Percentiles rank a stretch among this genome's conserved stretches.
phyloP scores from a whole-genome alignment of 2,888 invertebrate genomes.

The Argynnis bischoffii region DNA sequence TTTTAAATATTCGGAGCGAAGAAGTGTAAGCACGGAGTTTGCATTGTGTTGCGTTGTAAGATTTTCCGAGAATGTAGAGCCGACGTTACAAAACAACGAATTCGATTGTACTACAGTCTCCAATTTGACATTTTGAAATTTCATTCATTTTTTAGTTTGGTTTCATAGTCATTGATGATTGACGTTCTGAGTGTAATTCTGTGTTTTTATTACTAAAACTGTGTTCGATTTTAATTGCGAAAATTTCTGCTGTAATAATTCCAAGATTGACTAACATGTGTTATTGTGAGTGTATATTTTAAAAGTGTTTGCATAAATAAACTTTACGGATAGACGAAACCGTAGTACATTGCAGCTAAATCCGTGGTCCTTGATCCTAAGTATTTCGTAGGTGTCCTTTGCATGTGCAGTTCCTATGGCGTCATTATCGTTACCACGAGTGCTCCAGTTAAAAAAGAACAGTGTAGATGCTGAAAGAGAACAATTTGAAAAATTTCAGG shows the following conservation, averaged over 20 bases:
- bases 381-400: constrained; percentile 54
- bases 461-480: constrained; percentile 90
- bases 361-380: constrained; percentile 34
- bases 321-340: not conserved
- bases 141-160: constrained; percentile 17
- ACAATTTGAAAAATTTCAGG: constrained; percentile 92
- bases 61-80: no score
- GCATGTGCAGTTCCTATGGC: constrained; percentile 83
- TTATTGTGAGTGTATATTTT: no score
- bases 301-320: constrained; percentile 5
- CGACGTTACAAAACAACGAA: not conserved
- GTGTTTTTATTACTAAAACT: constrained; percentile 7
- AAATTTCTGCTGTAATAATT: no score
- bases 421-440: constrained; percentile 87
- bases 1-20: no score
- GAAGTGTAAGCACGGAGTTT: no score
- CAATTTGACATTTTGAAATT: constrained; percentile 6
- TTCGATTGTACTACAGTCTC: not conserved
- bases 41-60: no score
- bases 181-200: constrained; percentile 5
- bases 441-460: constrained; percentile 88
- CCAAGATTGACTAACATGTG: no score
- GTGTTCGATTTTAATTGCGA: no score
- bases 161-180: constrained; percentile 14
- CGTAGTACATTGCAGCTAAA: constrained; percentile 1